Conservation (phyloP, 2,113 vertebrate genomes). For the Lichenostomus cassidix region DNA sequence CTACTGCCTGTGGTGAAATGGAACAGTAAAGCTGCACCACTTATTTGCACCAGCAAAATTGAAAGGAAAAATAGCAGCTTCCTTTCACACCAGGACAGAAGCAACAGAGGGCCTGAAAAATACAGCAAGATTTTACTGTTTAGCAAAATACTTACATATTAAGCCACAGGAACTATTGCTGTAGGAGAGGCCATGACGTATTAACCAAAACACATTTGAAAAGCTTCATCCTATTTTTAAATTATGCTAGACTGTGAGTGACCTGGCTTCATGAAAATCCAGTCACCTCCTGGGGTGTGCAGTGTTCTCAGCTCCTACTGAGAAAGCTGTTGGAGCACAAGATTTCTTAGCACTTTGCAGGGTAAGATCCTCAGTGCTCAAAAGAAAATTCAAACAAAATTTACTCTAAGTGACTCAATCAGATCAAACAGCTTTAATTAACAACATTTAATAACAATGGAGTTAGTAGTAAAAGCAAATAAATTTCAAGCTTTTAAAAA, state of each 20-base stretch:
- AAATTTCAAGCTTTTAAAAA: not conserved
- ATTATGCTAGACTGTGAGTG: not conserved
- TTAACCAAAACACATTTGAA: not conserved
- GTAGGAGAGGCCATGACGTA: not conserved
- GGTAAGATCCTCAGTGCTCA: not conserved
- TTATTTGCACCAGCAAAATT: slow-evolving; percentile 18
- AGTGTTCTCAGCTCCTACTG: not conserved
- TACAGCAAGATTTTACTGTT: not conserved
- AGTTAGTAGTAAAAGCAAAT: not conserved
- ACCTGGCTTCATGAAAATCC: not conserved
- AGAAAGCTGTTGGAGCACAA: not conserved
- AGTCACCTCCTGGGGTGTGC: not conserved
- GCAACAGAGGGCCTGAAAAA: not conserved
- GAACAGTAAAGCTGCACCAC: not conserved
- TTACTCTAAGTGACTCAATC: not conserved
- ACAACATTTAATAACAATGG: not conserved
- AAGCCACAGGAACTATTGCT: not conserved
- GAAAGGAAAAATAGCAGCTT: not conserved
- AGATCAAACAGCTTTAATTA: not conserved
- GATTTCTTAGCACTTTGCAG: not conserved
- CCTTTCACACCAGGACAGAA: not conserved
- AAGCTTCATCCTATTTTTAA: not conserved
- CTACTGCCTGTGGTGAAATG: slow-evolving; percentile 29
- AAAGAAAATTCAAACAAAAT: not conserved
- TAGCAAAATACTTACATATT: not conserved